Conservation (phyloP, 2,113 vertebrate species). For the Stegastes partitus region DNA sequence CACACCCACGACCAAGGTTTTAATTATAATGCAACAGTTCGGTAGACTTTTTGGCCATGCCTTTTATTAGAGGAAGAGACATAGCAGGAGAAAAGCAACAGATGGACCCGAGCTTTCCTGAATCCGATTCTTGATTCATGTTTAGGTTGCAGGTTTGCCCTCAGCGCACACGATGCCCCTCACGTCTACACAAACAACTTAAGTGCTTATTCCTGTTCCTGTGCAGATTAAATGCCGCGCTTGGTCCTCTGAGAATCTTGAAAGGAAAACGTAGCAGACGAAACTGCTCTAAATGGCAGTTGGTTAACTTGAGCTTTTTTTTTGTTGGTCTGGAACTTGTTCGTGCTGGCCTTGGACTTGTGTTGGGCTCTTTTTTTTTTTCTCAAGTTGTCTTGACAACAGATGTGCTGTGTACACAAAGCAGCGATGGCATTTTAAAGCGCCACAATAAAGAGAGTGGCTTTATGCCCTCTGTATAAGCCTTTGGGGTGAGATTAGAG, state of each 20-base stretch:
- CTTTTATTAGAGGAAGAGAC: neutral
- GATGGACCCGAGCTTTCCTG: neutral
- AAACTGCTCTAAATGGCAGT: neutral
- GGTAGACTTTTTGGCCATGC: no score
- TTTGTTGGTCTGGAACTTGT: constrained; percentile 1
- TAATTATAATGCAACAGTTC: no score
- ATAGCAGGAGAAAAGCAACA: neutral
- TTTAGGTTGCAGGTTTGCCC: neutral
- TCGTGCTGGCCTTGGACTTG: neutral
- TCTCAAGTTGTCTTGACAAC: constrained; percentile 26
- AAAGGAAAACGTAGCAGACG: neutral
- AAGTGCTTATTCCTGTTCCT: constrained; percentile 14
- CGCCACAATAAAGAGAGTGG: constrained; percentile 23
- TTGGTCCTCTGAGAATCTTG: neutral
- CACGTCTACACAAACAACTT: neutral
- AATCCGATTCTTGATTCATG: neutral
- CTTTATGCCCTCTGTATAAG: constrained; percentile 7
- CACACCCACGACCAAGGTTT: no score
- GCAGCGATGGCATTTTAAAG: constrained; percentile 17
- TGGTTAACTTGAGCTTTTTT: neutral
- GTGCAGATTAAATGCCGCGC: neutral
- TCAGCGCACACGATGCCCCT: neutral
- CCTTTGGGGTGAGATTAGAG: constrained; percentile 28
- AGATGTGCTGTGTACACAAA: constrained; percentile 34
- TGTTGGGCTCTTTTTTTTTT: neutral